Evolutionary conservation across 2,113 vertebrate species (phyloP).

Genomic region (Phyllostomus discolor): DNA sequence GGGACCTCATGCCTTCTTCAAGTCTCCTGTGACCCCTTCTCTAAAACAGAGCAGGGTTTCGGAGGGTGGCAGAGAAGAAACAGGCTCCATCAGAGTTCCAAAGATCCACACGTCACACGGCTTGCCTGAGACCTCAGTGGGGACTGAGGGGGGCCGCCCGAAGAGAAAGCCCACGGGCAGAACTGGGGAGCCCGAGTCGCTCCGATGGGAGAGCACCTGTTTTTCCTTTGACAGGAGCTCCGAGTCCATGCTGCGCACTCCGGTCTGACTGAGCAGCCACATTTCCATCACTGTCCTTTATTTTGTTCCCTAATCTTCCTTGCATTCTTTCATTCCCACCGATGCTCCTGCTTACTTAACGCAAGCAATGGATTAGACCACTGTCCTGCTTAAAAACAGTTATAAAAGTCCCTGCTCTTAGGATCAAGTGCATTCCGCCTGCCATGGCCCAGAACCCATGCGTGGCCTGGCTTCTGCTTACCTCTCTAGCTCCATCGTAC

Average conservation of each 20-base stretch:
- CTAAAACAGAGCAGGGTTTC: neutral
- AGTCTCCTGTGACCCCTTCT: neutral
- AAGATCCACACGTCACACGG: neutral
- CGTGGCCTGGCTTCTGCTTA: neutral
- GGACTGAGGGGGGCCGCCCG: too few species aligned
- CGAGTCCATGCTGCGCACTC: neutral
- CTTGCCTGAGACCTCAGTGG: neutral
- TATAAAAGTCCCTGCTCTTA: neutral
- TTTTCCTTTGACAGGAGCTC: neutral
- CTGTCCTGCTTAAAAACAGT: neutral
- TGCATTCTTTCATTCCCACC: neutral
- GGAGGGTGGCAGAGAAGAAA: neutral
- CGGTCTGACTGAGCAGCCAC: neutral
- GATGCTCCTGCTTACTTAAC: neutral
- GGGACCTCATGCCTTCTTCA: neutral
- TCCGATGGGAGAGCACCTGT: neutral
- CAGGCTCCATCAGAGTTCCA: neutral
- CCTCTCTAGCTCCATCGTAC: neutral
- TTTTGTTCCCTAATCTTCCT: neutral
- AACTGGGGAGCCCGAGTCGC: neutral
- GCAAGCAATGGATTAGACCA: neutral
- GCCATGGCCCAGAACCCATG: neutral
- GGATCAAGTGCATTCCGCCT: neutral
- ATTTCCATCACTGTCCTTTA: neutral
- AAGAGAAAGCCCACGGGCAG: neutral